Base-by-base conservation (phyloP, 2,113 vertebrate genomes). In the Lagenorhynchus albirostris region DNA sequence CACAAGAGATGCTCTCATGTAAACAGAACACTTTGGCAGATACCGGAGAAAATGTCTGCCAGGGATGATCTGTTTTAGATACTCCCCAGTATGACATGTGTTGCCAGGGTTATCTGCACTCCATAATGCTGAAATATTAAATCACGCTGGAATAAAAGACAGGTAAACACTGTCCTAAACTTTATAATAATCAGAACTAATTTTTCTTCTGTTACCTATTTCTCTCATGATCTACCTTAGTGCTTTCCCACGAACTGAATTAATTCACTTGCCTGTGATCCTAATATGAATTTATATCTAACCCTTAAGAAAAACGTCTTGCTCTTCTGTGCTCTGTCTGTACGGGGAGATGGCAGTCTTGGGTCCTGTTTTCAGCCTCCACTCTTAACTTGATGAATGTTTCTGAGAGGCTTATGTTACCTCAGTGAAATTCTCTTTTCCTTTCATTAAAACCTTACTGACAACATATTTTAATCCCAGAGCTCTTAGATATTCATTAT, bases 401-500 rank as follows among this genome's bases (percentile, higher is more conserved):
- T 85, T 86, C 74, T 47, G 58, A 58, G 60, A 89, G 12, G 73
- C 17, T 86, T 89, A 44, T 38, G 38, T 41, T 92, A 83, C 31
- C 13, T 79, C 47, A 63, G 41, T 83, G 74, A 87, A 50, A 55
- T 63, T 41, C 44, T 9, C 8, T 73, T 88, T 96, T 65, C 60
- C 73, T 96, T 93, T 96, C 41, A 68, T 89, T 96, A 92, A 77
- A 95, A 82, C 31, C n/a, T 36, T 70, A 41, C 13, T 63, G 67
- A 94, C 47, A 86, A 63, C 55, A 92, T 50, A 68, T 70, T 83
- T 96, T 65, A 94, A 97, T 86, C 18, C n/a, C 29, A 82, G n/a
- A 89, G 18, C n/a, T 95, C 86, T 87, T 67, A 60, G 93, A 88
- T 90, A 89, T 84, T 80, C 38, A 89, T 91, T 84, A 85, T 96